Percentiles rank a stretch among this genome's conserved stretches.
Conservation (phyloP, 2,113 vertebrate species). For the Actenoides lindsayi region DNA sequence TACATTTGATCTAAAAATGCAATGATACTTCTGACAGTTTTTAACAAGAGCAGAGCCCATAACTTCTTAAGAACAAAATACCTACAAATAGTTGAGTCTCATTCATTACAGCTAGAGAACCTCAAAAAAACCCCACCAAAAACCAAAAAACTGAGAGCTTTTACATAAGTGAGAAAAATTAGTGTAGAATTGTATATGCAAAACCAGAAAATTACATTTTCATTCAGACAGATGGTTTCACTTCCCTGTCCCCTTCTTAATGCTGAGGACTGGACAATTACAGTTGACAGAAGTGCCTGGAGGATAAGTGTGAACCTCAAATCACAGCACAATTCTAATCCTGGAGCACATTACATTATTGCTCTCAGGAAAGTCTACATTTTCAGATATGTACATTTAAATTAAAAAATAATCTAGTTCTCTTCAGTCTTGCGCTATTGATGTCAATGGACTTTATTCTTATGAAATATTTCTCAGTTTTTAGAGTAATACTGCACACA, state of each 20-base stretch:
- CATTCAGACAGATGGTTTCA: background rate
- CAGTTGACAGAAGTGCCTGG: background rate
- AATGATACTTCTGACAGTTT: background rate
- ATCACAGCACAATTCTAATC: background rate
- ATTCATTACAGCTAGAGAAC: background rate
- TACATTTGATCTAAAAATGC: background rate
- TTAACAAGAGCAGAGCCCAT: accelerated
- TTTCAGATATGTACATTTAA: background rate
- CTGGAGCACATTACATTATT: background rate
- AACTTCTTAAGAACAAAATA: background rate
- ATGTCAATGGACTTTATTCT: background rate
- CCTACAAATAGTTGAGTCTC: background rate
- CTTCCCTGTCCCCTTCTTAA: background rate
- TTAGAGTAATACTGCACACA: background rate
- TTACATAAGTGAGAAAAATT: background rate
- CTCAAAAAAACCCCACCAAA: too few relatives aligned
- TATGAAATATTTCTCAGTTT: background rate
- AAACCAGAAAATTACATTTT: background rate
- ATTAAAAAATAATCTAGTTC: background rate
- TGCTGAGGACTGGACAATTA: background rate
- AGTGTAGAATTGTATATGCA: background rate
- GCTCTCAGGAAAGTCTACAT: background rate
- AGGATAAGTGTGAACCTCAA: background rate
- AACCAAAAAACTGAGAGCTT: background rate
- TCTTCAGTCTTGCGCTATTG: background rate